These are phyloP conservation scores for Ectropis grisescens DNA, from an alignment of 1,140 invertebrate species.

Conservation along the genomic window DNA sequence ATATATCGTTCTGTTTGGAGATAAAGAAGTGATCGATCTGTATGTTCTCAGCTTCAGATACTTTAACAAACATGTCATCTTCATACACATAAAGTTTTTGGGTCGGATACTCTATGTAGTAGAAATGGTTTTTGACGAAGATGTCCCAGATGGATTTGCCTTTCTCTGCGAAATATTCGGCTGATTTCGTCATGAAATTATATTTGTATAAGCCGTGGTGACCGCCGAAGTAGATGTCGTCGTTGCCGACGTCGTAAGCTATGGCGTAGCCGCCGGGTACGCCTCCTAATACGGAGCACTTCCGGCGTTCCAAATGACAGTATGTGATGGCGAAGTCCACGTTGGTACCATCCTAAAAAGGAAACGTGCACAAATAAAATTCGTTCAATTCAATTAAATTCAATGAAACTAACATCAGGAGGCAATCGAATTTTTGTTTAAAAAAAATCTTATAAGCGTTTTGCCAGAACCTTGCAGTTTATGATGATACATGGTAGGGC, in stretches of 20 bases:
- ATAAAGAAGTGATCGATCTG: conserved; percentile 47
- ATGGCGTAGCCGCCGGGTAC: conserved; percentile 45
- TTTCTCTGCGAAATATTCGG: conserved; percentile 43
- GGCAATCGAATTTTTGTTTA: no score
- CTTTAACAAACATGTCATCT: conserved; percentile 35
- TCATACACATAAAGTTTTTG: conserved; percentile 43
- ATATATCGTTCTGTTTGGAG: conserved; percentile 33
- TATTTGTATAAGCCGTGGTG: conserved; percentile 54
- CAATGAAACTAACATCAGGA: no score
- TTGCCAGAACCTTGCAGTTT: no score
- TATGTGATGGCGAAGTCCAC: conserved; percentile 40
- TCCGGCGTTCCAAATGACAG: conserved; percentile 26
- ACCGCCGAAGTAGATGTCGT: conserved; percentile 49
- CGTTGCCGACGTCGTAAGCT: conserved; percentile 40
- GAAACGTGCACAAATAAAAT: no score
- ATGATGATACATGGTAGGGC: no score
- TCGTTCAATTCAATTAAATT: no score
- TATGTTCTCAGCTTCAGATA: conserved; percentile 35
- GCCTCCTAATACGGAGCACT: conserved; percentile 17
- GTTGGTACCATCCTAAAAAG: conserved; percentile 21
- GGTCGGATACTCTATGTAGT: conserved; percentile 49
- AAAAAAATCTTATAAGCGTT: no score
- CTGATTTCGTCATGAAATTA: conserved; percentile 36
- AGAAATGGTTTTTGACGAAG: conserved; percentile 42
- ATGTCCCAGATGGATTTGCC: conserved; percentile 49